Conservation (phyloP, 1,140 invertebrate species). For the Schlechtendalia chinensis region DNA sequence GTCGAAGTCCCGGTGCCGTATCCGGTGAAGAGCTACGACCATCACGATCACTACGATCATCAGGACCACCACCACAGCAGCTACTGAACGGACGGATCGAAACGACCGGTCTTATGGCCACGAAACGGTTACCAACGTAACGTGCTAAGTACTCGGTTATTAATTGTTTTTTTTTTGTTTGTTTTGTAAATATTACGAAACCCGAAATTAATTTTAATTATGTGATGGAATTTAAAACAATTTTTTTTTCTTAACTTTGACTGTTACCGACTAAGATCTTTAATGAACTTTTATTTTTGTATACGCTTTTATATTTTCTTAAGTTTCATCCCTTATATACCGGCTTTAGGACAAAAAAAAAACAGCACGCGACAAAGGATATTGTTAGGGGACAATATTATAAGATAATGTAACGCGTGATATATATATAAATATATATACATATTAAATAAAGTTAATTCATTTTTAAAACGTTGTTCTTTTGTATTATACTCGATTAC, state of each 20-base stretch:
- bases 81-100: not conserved
- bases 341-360: too few species aligned
- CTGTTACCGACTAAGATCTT: constrained; percentile 13
- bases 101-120: not conserved
- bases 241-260: not conserved
- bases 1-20: constrained; percentile 56
- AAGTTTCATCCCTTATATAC: not conserved
- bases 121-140: constrained; percentile 21
- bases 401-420: not conserved
- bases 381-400: constrained; percentile 3
- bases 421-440: not conserved
- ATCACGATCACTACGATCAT: constrained; percentile 17
- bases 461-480: not conserved
- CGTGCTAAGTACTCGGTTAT: constrained; percentile 9
- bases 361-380: constrained; percentile 7
- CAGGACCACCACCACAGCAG: constrained; percentile 39
- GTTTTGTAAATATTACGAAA: not conserved
- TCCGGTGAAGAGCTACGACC: constrained; percentile 58
- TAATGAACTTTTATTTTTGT: constrained; percentile 42
- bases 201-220: constrained; percentile 28
- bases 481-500: not conserved
- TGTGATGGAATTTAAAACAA: not conserved
- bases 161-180: not conserved
- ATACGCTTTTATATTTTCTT: constrained; percentile 23
- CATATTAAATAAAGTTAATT: constrained; percentile 13